These are phyloP conservation scores for Naso thynnoides DNA, from an alignment of 2,797 vertebrate genomes.

Conservation along the genomic window DNA sequence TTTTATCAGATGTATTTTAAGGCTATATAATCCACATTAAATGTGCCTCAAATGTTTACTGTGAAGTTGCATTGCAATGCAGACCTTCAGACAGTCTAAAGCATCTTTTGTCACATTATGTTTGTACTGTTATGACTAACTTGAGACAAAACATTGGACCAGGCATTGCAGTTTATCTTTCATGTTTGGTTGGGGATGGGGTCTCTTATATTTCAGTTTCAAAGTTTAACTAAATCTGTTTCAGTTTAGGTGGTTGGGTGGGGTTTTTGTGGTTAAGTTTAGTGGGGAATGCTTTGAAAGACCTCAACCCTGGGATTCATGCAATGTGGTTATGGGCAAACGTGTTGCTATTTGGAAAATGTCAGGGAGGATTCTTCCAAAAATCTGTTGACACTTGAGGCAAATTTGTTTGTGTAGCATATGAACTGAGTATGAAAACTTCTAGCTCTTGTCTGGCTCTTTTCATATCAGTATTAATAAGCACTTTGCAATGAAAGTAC, in stretches of 20 bases:
- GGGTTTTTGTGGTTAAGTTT: constrained; percentile 79
- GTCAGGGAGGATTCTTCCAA: constrained; percentile 58
- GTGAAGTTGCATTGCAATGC: constrained; percentile 13
- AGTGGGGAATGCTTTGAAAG: constrained; percentile 81
- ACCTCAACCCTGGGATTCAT: constrained; percentile 78
- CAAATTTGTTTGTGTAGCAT: constrained; percentile 39
- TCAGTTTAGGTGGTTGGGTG: constrained; percentile 83
- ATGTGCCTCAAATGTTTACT: constrained; percentile 36
- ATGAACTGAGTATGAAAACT: constrained; percentile 40
- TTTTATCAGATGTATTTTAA: constrained; percentile 36
- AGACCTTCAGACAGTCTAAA: constrained; percentile 2
- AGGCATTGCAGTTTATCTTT: constrained; percentile 33
- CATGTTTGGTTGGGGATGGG: constrained; percentile 38
- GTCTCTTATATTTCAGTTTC: constrained; percentile 61
- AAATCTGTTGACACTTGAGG: constrained; percentile 62
- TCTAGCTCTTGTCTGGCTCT: background rate
- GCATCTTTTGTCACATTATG: constrained; percentile 28
- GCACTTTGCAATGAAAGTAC: constrained; percentile 6
- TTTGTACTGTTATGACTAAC: constrained; percentile 13
- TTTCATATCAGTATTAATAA: constrained; percentile 28
- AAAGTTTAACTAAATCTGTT: constrained; percentile 80
- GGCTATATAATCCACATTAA: constrained; percentile 20
- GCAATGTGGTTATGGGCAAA: constrained; percentile 82
- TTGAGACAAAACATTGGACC: constrained; percentile 16
- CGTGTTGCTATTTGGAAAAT: constrained; percentile 81